Evolutionary conservation across 2,797 vertebrate genomes (phyloP).

Genomic region (Octomys mimax): DNA sequence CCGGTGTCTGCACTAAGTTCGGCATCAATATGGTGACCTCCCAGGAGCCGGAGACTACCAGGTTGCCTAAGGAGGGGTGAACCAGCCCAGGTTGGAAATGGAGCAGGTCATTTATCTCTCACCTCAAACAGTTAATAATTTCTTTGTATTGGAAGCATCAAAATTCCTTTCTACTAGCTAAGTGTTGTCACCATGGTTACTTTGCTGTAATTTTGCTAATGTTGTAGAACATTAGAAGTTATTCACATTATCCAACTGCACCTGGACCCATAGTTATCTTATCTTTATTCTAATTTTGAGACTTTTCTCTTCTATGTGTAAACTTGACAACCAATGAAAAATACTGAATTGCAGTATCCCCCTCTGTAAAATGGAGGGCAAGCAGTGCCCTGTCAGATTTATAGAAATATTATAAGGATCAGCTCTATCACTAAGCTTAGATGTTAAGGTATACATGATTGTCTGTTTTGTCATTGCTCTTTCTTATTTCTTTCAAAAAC

Average conservation of each 20-base stretch:
- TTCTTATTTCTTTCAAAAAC: not conserved
- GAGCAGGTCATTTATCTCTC: not conserved
- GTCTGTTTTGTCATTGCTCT: not conserved
- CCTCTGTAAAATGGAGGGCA: not conserved
- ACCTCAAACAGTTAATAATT: not conserved
- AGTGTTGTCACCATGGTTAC: not conserved
- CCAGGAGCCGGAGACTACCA: too few relatives aligned
- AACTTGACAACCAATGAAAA: not conserved
- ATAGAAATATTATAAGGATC: not conserved
- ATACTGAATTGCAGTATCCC: not conserved
- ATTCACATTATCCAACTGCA: not conserved
- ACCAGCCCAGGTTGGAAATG: too few relatives aligned
- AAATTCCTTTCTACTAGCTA: not conserved
- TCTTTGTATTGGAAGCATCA: not conserved
- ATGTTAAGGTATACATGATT: not conserved
- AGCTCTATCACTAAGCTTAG: not conserved
- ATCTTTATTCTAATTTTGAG: not conserved
- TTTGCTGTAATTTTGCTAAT: too few relatives aligned
- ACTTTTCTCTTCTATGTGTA: not conserved
- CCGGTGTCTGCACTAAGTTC: too few relatives aligned
- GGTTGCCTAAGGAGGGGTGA: too few relatives aligned
- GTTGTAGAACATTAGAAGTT: not conserved
- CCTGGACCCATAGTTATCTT: not conserved
- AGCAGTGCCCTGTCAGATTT: not conserved
- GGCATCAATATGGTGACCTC: too few relatives aligned